Base-by-base conservation (phyloP, 2,113 vertebrate species). In the Sigmodon hispidus region DNA sequence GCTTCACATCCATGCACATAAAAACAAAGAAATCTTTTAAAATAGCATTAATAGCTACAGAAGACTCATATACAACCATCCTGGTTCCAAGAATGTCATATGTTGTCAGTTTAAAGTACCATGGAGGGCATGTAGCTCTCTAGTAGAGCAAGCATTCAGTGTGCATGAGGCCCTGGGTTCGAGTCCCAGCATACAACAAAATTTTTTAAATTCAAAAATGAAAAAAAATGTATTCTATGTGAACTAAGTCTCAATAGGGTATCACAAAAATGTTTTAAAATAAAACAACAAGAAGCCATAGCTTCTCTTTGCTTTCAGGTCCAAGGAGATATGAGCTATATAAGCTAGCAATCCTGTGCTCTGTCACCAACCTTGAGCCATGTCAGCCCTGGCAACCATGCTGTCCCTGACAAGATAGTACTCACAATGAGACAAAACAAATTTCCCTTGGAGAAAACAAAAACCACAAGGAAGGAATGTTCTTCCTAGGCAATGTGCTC, bases 351-450 rank as follows among this genome's bases (percentile, higher is more conserved):
- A 17, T 57, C 36, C 17, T 40, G 55, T 26, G 55, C 31, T 34
- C 36, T n/a, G 36, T 26, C 22, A 21, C 52, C 7, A 19, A n/a
- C 36, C 36, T 24, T 57, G 79, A 57, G 52, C 11, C 36, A 52
- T 1, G 0, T 40, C 5, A 40, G 21, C 21, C 24, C n/a, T n/a
- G n/a, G n/a, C n/a, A n/a, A 40, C 55, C 22, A 8, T 1, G 2
- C 36, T 57, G 6, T 77, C 48, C 8, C 48, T 77, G 52, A 57
- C 19, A 80, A 57, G 52, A 80, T 15, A 11, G 77, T 24, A 31
- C n/a, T 19, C 57, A 84, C 36, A 83, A 43, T 13, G 22, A 84
- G 15, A 45, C 13, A 45, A 63, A 31, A 63, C n/a, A 45, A 45
- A 45, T 81, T 6, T 59, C 52, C 36, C 50, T 26, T 26, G 21